Conservation (phyloP, 1,140 invertebrate species). For the Euborellia annulipes region DNA sequence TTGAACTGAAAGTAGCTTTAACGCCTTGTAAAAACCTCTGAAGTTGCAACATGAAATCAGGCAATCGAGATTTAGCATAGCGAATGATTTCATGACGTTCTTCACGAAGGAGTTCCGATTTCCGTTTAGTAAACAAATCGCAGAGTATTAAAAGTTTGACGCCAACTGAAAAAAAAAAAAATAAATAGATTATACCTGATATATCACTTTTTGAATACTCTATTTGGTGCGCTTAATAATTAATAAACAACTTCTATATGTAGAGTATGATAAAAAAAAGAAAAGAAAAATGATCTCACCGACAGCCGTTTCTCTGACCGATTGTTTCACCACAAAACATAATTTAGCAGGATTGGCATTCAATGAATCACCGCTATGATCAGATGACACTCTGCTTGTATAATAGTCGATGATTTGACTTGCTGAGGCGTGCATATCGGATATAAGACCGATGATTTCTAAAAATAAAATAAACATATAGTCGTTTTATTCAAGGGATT, state of each 20-base stretch:
- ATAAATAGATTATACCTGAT: too few species aligned
- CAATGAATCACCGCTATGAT: constrained; percentile 12
- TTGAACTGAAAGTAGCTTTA: constrained; percentile 36
- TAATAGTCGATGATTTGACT: constrained; percentile 40
- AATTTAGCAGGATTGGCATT: constrained; percentile 34
- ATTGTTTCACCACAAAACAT: constrained; percentile 41
- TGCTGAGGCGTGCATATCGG: constrained; percentile 40
- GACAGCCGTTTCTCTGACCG: constrained; percentile 38
- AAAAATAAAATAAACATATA: constrained; percentile 18
- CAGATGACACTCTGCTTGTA: constrained; percentile 20
- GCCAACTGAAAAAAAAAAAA: constrained; percentile 22
- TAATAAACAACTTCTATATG: background rate
- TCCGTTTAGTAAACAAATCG: constrained; percentile 41
- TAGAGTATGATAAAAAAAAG: background rate
- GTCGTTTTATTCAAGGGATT: too few species aligned
- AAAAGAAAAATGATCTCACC: constrained; percentile 22
- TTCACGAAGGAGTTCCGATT: constrained; percentile 33
- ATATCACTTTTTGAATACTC: too few species aligned
- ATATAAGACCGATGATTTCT: constrained; percentile 44
- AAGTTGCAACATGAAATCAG: constrained; percentile 43
- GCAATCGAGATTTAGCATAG: constrained; percentile 43
- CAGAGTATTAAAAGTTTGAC: constrained; percentile 40
- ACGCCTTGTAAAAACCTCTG: constrained; percentile 39
- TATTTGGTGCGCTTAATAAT: background rate
- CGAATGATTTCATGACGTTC: constrained; percentile 47